Conservation (phyloP, 2,797 vertebrate genomes). For the Cuniculus paca region DNA sequence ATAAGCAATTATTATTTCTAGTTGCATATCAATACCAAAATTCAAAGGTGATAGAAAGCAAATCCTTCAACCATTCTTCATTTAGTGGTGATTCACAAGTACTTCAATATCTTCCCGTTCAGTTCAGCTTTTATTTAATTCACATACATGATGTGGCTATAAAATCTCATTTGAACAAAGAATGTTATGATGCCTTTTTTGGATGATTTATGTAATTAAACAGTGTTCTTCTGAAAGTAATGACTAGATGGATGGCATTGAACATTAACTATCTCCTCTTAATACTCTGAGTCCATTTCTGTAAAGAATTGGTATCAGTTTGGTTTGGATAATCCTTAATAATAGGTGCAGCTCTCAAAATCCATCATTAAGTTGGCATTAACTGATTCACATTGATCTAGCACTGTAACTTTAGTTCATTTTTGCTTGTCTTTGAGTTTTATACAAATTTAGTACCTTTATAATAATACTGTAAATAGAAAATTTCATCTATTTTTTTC, state of each 20-base stretch:
- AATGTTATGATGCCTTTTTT: neutral
- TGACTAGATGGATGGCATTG: neutral
- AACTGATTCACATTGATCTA: conserved; percentile 22
- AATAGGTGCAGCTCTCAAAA: neutral
- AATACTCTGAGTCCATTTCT: neutral
- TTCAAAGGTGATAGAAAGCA: neutral
- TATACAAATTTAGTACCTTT: conserved; percentile 28
- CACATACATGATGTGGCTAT: neutral
- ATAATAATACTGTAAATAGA: neutral
- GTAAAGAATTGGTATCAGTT: neutral
- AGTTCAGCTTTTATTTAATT: neutral
- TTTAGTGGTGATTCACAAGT: neutral
- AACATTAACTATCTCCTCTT: neutral
- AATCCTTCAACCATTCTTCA: neutral
- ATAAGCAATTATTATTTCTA: neutral
- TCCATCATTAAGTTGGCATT: neutral
- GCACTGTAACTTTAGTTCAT: neutral
- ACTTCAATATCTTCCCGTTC: neutral
- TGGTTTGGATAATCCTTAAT: conserved; percentile 4
- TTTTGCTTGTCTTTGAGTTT: neutral
- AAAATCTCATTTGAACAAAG: conserved; percentile 1
- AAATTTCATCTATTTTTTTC: conserved; percentile 24
- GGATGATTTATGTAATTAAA: neutral
- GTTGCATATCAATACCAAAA: neutral
- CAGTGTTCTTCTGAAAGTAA: neutral